These are phyloP conservation scores for Polydrusus tereticollis DNA, from an alignment of 2,888 invertebrate species.

Conservation along the genomic window DNA sequence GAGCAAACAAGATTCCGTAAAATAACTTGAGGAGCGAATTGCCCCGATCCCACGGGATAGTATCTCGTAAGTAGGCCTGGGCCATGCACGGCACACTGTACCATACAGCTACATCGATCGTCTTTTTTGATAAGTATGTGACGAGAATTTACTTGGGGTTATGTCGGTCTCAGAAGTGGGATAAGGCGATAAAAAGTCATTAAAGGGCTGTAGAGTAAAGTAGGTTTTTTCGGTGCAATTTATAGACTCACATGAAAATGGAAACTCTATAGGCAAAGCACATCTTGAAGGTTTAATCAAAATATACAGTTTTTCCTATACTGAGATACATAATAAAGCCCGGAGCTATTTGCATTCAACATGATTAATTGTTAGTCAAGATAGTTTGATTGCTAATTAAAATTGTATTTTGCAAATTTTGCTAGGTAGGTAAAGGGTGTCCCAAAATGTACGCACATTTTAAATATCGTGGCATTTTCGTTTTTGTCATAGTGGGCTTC, in stretches of 20 bases:
- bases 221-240: background rate
- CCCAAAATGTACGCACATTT: too few species aligned
- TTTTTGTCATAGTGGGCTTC: too few species aligned
- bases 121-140: constrained; percentile 44
- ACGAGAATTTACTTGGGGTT: constrained; percentile 34
- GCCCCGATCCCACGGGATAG: constrained; percentile 40
- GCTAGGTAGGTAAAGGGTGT: too few species aligned
- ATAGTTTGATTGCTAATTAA: constrained; percentile 18
- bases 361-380: constrained; percentile 26
- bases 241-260: too few species aligned
- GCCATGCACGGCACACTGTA: constrained; percentile 39
- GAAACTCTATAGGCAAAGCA: too few species aligned
- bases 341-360: constrained; percentile 31
- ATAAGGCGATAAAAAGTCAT: background rate
- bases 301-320: constrained; percentile 18
- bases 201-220: background rate
- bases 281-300: constrained; percentile 22
- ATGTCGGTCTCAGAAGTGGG: constrained; percentile 4
- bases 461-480: too few species aligned
- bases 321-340: constrained; percentile 24
- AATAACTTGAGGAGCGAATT: constrained; percentile 42
- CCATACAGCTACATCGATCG: constrained; percentile 44
- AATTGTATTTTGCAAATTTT: background rate
- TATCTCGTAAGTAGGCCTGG: constrained; percentile 38
- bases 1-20: constrained; percentile 38